phyloP scores from a whole-genome alignment of 2,888 invertebrate genomes.

The Folsomia manolachei region DNA sequence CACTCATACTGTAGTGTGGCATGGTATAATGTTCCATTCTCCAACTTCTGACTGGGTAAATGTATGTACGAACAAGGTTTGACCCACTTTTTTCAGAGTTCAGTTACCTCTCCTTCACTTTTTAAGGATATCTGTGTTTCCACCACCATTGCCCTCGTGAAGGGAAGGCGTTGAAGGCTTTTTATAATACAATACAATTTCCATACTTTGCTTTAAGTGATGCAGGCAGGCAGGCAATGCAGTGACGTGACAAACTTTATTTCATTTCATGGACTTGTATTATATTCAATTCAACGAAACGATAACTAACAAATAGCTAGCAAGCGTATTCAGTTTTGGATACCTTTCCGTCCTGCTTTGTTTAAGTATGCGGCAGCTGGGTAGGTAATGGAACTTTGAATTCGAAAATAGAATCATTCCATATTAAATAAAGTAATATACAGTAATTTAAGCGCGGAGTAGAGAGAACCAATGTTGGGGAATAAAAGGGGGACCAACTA shows the following conservation, averaged over 20 bases:
- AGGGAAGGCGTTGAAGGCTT: constrained; percentile 6
- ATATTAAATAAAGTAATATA: too few species aligned
- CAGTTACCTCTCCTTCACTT: constrained; percentile 48
- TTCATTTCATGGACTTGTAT: too few species aligned
- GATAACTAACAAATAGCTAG: neutral
- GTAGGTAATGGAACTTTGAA: too few species aligned
- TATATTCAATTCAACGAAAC: neutral
- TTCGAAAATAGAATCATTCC: too few species aligned
- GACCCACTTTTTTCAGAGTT: constrained; percentile 49
- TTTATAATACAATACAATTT: too few species aligned
- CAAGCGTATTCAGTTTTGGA: neutral
- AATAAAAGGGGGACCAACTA: too few species aligned
- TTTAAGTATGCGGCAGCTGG: too few species aligned
- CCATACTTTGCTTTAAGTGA: too few species aligned
- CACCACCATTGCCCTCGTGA: constrained; percentile 22
- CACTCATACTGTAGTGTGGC: constrained; percentile 15
- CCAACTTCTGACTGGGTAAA: constrained; percentile 27
- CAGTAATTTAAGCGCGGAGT: too few species aligned
- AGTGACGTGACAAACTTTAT: too few species aligned
- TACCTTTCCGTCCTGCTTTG: neutral
- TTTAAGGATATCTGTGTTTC: constrained; percentile 22
- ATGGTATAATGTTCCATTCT: constrained; percentile 30
- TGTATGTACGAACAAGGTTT: constrained; percentile 37
- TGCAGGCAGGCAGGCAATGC: too few species aligned
- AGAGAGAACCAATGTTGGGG: too few species aligned